Conservation (phyloP, 2,888 invertebrate species). For the Endotricha flammealis region DNA sequence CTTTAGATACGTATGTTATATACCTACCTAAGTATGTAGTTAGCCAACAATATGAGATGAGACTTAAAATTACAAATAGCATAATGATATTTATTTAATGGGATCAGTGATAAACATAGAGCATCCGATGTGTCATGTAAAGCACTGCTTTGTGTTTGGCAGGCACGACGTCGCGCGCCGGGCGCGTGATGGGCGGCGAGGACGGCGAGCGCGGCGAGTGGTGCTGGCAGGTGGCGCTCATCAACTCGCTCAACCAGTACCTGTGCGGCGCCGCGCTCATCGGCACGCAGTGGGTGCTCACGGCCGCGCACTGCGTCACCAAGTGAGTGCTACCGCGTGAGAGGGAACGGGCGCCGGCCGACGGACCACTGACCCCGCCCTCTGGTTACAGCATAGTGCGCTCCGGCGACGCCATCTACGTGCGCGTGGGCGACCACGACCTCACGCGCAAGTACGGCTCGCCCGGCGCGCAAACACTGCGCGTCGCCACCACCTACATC, state of each 20-base stretch:
- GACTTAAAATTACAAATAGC: too few species aligned
- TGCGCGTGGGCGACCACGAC: conserved; percentile 95
- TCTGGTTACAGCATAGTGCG: conserved; percentile 88
- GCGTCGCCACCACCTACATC: conserved; percentile 95
- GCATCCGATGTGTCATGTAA: too few species aligned
- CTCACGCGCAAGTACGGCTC: conserved; percentile 93
- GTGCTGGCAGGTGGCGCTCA: conserved; percentile 97
- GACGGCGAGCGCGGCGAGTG: conserved; percentile 95
- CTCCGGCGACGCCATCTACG: conserved; percentile 96
- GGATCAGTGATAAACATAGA: too few species aligned
- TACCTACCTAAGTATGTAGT: too few species aligned
- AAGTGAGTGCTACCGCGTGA: conserved; percentile 80
- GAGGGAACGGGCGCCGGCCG: neutral
- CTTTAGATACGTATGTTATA: too few species aligned
- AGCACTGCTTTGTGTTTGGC: too few species aligned
- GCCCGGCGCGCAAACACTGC: conserved; percentile 92
- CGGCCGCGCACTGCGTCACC: conserved; percentile 95
- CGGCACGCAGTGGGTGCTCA: conserved; percentile 95
- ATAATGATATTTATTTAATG: too few species aligned
- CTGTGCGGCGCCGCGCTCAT: conserved; percentile 95
- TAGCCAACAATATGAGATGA: too few species aligned
- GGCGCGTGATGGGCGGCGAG: conserved; percentile 91
- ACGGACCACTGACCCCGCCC: too few species aligned
- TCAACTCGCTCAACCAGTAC: conserved; percentile 95
- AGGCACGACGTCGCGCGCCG: conserved; percentile 49